Conservation (phyloP, 2,888 invertebrate genomes). For the Ophioninae sp. region DNA sequence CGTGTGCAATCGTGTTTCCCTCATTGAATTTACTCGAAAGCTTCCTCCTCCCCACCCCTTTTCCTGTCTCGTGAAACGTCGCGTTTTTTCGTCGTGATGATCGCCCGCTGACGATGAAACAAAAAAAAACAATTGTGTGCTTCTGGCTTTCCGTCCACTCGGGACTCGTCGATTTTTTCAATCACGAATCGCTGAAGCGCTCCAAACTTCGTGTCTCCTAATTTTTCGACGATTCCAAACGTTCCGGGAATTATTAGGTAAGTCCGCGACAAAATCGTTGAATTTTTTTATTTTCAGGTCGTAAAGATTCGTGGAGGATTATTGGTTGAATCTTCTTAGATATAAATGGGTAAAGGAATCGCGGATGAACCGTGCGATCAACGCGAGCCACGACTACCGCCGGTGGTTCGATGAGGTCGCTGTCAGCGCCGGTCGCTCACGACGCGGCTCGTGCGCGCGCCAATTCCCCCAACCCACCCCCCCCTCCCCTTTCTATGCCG, state of each 20-base stretch:
- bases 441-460: background rate
- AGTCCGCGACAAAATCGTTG: background rate
- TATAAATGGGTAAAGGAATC: background rate
- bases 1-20: background rate
- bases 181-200: background rate
- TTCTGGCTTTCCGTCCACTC: background rate
- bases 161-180: background rate
- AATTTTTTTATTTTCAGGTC: background rate
- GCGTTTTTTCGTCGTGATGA: background rate
- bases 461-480: background rate
- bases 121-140: background rate
- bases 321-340: too few relatives aligned
- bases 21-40: background rate
- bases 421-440: constrained; percentile 36
- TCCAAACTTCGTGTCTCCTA: background rate
- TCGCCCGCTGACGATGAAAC: background rate
- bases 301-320: background rate
- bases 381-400: constrained; percentile 42
- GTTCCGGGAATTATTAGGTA: background rate
- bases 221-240: background rate
- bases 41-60: background rate
- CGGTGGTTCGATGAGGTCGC: constrained; percentile 37
- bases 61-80: background rate
- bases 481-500: too few relatives aligned
- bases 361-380: constrained; percentile 16